Evolutionary conservation across 1,140 invertebrate genomes (phyloP).

Genomic region (Heterodera schachtii): DNA sequence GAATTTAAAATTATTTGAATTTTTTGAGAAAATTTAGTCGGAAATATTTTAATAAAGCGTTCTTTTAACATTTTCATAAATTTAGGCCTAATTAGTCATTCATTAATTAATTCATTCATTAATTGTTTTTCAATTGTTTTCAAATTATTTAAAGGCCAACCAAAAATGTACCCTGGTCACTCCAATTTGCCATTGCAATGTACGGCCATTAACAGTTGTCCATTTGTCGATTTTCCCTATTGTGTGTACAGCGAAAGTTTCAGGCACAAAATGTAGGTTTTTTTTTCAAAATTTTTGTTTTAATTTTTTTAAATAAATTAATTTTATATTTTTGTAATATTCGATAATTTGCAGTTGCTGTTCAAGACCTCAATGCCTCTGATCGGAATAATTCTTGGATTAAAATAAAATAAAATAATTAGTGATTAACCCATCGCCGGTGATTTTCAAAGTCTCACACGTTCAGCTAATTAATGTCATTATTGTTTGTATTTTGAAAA

Average conservation of each 20-base stretch:
- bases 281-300: background rate
- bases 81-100: background rate
- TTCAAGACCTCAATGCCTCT: conserved; percentile 34
- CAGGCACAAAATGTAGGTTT: conserved; percentile 44
- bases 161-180: conserved; percentile 53
- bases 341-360: conserved; percentile 18
- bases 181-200: conserved; percentile 52
- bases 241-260: conserved; percentile 54
- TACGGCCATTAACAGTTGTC: conserved; percentile 51
- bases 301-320: background rate
- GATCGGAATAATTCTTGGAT: background rate
- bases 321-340: background rate
- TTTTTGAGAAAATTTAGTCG: background rate
- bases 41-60: too few relatives aligned
- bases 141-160: conserved; percentile 26
- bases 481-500: background rate
- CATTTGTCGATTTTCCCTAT: conserved; percentile 52
- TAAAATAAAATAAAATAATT: background rate
- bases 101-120: too few relatives aligned
- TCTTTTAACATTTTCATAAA: too few relatives aligned
- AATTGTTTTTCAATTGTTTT: background rate
- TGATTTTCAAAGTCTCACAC: background rate
- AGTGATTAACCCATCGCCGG: background rate
- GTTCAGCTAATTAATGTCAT: too few relatives aligned
- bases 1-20: background rate